These are phyloP conservation scores for Mormoops blainvillei DNA, from an alignment of 2,113 vertebrate genomes.

Conservation along the genomic window DNA sequence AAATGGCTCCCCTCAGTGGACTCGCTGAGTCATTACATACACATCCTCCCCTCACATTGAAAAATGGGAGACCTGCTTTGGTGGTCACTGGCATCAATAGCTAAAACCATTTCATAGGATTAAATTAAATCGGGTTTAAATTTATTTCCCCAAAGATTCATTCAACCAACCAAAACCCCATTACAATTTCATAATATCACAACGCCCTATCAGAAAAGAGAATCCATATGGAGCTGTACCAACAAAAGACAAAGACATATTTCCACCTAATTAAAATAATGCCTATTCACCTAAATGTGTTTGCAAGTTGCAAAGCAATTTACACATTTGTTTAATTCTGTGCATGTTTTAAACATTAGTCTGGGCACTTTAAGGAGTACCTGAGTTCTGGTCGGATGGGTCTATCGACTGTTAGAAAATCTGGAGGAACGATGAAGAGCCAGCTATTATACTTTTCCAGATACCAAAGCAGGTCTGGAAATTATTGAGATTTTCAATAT, in stretches of 20 bases:
- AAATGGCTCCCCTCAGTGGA: constrained; percentile 77
- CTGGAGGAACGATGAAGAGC: not conserved
- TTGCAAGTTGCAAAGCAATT: not conserved
- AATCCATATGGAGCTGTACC: not conserved
- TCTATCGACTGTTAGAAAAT: not conserved
- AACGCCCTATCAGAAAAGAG: not conserved
- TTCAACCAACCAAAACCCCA: not conserved
- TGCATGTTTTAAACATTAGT: not conserved
- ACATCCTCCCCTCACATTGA: not conserved
- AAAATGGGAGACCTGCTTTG: not conserved
- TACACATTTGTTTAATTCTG: not conserved
- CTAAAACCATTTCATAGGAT: not conserved
- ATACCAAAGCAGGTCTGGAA: not conserved
- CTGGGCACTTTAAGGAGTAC: not conserved
- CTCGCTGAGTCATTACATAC: not conserved
- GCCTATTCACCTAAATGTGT: not conserved
- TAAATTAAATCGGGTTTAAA: not conserved
- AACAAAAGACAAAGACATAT: not conserved
- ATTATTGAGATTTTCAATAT: not conserved
- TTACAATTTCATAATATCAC: not conserved
- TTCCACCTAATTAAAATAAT: not conserved
- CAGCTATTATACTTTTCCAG: not conserved
- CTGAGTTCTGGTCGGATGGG: not conserved
- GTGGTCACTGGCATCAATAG: not conserved
- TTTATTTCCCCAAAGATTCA: not conserved